Conservation (phyloP, 2,888 invertebrate species). For the Lamproptera curius region DNA sequence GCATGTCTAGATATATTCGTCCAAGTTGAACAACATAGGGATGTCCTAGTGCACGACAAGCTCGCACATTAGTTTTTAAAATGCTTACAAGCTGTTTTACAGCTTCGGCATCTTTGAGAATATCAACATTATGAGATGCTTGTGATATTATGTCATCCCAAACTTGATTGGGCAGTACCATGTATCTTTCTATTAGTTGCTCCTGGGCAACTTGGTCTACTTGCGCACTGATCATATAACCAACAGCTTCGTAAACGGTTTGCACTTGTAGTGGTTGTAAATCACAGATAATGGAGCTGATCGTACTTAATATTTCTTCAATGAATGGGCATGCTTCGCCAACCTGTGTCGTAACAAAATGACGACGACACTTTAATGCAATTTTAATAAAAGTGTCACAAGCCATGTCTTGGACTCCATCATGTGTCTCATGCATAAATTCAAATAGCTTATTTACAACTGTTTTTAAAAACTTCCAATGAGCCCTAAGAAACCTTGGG, state of each 20-base stretch:
- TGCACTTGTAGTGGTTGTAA: constrained; percentile 98
- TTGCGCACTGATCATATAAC: constrained; percentile 99
- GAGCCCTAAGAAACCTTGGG: constrained; percentile 98
- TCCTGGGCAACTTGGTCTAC: constrained; percentile 94
- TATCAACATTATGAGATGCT: constrained; percentile 97
- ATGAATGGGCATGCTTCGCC: constrained; percentile 99
- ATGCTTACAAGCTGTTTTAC: constrained; percentile 98
- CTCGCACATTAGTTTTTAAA: constrained; percentile 98
- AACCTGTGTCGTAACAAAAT: constrained; percentile 97
- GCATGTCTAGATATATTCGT: constrained; percentile 98
- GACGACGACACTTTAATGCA: constrained; percentile 97
- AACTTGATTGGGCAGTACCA: constrained; percentile 97
- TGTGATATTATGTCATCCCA: constrained; percentile 99
- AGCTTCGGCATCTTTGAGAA: constrained; percentile 96
- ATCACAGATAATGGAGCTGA: constrained; percentile 99
- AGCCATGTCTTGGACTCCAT: constrained; percentile 99
- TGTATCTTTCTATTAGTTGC: constrained; percentile 96
- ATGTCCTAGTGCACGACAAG: constrained; percentile 98
- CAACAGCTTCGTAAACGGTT: constrained; percentile 99
- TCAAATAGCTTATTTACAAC: constrained; percentile 99
- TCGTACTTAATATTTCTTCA: constrained; percentile 97
- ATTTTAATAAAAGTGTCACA: constrained; percentile 99
- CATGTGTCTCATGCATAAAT: constrained; percentile 99
- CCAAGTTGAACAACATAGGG: constrained; percentile 97
- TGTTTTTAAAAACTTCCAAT: constrained; percentile 99